These are phyloP conservation scores for Heliconius cydno DNA, from an alignment of 2,888 invertebrate genomes.

Conservation along the genomic window DNA sequence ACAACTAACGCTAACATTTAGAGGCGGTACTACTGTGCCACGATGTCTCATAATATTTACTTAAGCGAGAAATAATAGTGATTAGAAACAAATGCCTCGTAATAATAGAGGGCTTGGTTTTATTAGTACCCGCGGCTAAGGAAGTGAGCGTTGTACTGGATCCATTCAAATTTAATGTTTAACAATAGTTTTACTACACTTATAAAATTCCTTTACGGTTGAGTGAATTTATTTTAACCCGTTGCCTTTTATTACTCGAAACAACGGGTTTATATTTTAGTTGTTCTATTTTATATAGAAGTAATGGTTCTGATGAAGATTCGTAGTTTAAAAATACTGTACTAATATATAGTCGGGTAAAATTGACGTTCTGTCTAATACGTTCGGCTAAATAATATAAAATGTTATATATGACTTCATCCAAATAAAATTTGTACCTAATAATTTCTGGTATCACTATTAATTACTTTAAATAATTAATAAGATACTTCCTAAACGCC, in stretches of 20 bases:
- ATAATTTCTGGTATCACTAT: too few species aligned
- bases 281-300: not conserved
- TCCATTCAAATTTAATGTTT: constrained; percentile 9
- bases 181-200: constrained; percentile 20
- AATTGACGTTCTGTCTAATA: too few species aligned
- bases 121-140: not conserved
- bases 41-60: not conserved
- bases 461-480: too few species aligned
- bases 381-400: too few species aligned
- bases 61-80: constrained; percentile 8
- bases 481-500: too few species aligned
- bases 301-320: not conserved
- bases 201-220: not conserved
- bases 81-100: not conserved
- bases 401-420: too few species aligned
- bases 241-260: constrained; percentile 7
- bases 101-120: not conserved
- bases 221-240: constrained; percentile 5
- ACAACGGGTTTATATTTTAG: not conserved
- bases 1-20: not conserved
- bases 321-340: not conserved
- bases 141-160: constrained; percentile 10
- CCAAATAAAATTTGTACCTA: too few species aligned
- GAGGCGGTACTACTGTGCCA: too few species aligned
- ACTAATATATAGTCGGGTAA: too few species aligned